Evolutionary conservation across 37 sponge, comb jelly and placozoan genomes (phyloP).

Genomic region (Beroe ovata): DNA sequence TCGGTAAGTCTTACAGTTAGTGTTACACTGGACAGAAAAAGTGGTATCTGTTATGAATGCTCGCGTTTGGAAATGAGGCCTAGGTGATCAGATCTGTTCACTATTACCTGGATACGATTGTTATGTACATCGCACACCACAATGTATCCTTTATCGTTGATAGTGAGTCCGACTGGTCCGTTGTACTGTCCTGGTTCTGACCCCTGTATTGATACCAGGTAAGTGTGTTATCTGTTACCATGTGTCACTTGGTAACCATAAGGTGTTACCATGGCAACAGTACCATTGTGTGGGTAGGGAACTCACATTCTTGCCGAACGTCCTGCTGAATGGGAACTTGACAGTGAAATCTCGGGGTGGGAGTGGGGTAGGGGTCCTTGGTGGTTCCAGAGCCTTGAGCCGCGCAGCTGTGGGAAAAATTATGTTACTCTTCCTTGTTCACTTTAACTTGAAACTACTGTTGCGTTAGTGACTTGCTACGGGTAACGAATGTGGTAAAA

Average conservation of each 20-base stretch:
- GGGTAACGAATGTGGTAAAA: too few species aligned
- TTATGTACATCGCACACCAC: conserved; percentile 55
- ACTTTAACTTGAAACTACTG: too few species aligned
- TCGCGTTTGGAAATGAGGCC: too few species aligned
- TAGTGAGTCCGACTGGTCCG: conserved; percentile 35
- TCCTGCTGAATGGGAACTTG: conserved; percentile 4
- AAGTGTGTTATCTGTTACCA: background rate
- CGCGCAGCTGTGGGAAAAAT: conserved; percentile 34
- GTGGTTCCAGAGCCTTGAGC: conserved; percentile 59
- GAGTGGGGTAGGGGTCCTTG: conserved; percentile 46
- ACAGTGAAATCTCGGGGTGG: conserved; percentile 57
- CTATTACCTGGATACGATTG: conserved; percentile 57
- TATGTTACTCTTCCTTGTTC: background rate
- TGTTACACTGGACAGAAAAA: too few species aligned
- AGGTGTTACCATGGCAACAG: background rate
- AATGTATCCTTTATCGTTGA: conserved; percentile 24
- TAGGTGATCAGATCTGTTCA: too few species aligned
- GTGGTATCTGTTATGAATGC: too few species aligned
- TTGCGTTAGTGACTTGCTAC: too few species aligned
- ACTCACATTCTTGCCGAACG: conserved; percentile 4
- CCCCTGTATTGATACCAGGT: background rate
- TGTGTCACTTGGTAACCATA: background rate
- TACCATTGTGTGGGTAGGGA: background rate
- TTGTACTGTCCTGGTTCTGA: conserved; percentile 19
- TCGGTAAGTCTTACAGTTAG: too few species aligned